Evolutionary conservation across 2,797 vertebrate species (phyloP).

Genomic region (Tiaroga cobitis): DNA sequence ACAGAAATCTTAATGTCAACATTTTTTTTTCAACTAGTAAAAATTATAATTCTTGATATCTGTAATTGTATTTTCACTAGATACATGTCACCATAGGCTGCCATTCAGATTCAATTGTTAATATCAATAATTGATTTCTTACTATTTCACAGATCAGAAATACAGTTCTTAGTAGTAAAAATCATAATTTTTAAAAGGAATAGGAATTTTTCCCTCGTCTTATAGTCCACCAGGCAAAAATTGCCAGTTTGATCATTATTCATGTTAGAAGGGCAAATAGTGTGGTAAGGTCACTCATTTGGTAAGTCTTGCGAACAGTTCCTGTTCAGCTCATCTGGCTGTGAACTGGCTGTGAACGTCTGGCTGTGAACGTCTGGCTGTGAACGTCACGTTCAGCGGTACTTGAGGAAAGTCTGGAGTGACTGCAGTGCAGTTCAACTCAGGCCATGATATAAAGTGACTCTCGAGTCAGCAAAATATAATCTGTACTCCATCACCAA

Average conservation of each 20-base stretch:
- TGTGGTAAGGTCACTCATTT: neutral
- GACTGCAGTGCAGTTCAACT: slow-evolving; percentile 26
- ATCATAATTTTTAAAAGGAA: too few relatives aligned
- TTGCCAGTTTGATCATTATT: neutral
- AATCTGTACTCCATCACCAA: slow-evolving; percentile 10
- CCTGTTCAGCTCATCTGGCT: slow-evolving; percentile 14
- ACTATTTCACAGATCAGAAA: too few relatives aligned
- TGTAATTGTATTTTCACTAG: too few relatives aligned
- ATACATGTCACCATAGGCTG: too few relatives aligned
- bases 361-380: neutral
- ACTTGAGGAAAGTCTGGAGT: slow-evolving; percentile 3
- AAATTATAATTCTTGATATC: too few relatives aligned
- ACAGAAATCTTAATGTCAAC: too few relatives aligned
- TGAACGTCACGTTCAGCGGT: neutral
- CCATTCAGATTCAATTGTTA: too few relatives aligned
- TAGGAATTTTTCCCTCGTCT: neutral
- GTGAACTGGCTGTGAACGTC: neutral
- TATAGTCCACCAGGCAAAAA: neutral
- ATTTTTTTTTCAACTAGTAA: accelerated
- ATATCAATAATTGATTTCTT: too few relatives aligned
- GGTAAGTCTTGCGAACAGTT: neutral
- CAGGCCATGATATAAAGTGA: slow-evolving; percentile 12
- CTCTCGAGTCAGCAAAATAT: slow-evolving; percentile 39
- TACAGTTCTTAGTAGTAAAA: too few relatives aligned
- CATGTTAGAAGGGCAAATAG: neutral